Conservation (phyloP, 2,113 vertebrate species). For the Verasper variegatus region DNA sequence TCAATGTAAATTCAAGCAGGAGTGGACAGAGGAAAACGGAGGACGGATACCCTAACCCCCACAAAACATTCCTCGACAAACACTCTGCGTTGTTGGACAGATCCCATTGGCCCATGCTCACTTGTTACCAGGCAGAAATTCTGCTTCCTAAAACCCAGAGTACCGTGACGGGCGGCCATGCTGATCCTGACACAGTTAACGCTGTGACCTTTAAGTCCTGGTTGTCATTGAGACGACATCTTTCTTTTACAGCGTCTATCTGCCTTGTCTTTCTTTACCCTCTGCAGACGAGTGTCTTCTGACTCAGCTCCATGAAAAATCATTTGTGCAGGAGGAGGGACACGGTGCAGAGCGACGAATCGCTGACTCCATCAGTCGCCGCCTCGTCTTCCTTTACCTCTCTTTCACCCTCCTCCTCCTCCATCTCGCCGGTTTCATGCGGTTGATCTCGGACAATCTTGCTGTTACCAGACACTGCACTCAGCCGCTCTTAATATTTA, state of each 20-base stretch:
- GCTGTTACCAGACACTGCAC: conserved; percentile 69
- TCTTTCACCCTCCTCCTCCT: not conserved
- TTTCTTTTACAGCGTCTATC: not conserved
- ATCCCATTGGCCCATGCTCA: no score
- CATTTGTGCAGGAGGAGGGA: no score
- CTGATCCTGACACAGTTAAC: conserved; percentile 1
- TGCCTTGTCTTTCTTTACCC: no score
- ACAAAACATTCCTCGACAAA: no score
- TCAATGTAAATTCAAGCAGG: no score
- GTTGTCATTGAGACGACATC: no score
- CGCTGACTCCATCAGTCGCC: conserved; percentile 20
- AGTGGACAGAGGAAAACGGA: no score
- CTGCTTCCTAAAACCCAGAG: no score
- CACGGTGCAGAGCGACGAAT: no score
- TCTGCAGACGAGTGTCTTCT: not conserved
- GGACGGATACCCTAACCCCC: no score
- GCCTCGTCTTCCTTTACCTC: not conserved
- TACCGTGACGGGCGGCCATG: not conserved
- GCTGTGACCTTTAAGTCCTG: conserved; percentile 14
- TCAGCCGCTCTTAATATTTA: conserved; percentile 73
- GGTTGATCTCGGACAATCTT: conserved; percentile 55
- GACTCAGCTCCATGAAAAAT: not conserved
- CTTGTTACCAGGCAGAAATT: no score
- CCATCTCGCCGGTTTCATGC: conserved; percentile 15
- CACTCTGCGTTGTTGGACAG: no score